phyloP scores from a whole-genome alignment of 2,113 vertebrate genomes.

The Acanthochromis polyacanthus region DNA sequence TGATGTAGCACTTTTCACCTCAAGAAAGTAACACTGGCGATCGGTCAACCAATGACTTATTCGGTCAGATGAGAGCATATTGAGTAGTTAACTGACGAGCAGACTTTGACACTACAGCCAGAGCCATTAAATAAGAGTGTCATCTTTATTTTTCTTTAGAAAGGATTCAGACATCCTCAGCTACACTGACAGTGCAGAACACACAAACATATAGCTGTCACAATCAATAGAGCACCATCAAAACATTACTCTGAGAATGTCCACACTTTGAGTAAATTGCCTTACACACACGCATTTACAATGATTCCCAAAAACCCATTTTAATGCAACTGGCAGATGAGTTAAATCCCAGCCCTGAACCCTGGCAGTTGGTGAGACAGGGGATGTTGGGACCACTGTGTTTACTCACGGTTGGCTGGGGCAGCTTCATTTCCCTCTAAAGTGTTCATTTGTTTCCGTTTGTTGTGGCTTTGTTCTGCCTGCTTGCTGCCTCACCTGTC shows the following conservation, averaged over 20 bases:
- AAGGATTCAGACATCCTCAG: background rate
- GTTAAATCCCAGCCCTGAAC: slow-evolving; percentile 31
- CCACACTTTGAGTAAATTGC: slow-evolving; percentile 18
- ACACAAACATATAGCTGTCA: background rate
- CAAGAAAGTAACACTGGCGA: too few species aligned
- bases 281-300: background rate
- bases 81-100: too few species aligned
- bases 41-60: too few species aligned
- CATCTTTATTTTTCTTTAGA: slow-evolving; percentile 2
- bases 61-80: too few species aligned
- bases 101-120: too few species aligned
- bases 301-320: slow-evolving; percentile 21
- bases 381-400: slow-evolving; percentile 56
- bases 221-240: background rate
- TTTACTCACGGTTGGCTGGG: slow-evolving; percentile 58
- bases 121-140: background rate
- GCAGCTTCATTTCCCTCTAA: slow-evolving; percentile 53
- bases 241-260: slow-evolving; percentile 12
- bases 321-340: slow-evolving; percentile 13
- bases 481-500: slow-evolving; percentile 8
- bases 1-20: too few species aligned
- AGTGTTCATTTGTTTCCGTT: slow-evolving; percentile 68
- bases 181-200: background rate
- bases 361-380: slow-evolving; percentile 65
- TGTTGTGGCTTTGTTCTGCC: slow-evolving; percentile 20